Percentiles rank a stretch among this genome's conserved stretches.
Conservation (phyloP, 2,797 vertebrate species). For the Fratercula arctica region DNA sequence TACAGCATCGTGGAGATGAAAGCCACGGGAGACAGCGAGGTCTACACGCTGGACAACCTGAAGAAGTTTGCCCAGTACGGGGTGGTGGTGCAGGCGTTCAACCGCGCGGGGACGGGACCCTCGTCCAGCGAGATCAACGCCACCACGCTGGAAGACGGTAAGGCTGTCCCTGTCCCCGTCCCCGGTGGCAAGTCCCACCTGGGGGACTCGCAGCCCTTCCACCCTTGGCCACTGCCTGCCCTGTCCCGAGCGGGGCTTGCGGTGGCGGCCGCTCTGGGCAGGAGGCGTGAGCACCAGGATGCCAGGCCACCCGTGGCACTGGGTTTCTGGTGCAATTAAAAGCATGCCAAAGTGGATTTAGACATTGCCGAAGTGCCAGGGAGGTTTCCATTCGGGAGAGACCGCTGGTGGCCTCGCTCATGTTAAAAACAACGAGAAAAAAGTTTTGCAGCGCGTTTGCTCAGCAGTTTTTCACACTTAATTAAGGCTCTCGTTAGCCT, state of each 20-base stretch:
- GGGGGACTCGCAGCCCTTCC: not conserved
- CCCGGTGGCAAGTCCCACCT: rapidly evolving
- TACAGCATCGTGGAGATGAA: conserved; percentile 99
- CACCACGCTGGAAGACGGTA: conserved; percentile 95
- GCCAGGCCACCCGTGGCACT: rapidly evolving
- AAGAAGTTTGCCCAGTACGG: conserved; percentile 98
- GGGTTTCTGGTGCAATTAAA: rapidly evolving
- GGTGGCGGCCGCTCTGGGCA: not conserved
- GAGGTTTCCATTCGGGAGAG: not conserved
- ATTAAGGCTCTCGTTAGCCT: conserved; percentile 84
- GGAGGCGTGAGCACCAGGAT: rapidly evolving
- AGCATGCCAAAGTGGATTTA: not conserved
- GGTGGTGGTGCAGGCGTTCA: conserved; percentile 97
- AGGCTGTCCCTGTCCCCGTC: not conserved
- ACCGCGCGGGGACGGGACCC: conserved; percentile 93
- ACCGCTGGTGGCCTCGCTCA: not conserved
- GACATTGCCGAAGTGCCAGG: rapidly evolving
- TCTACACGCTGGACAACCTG: conserved; percentile 96
- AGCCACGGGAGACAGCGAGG: conserved; percentile 94
- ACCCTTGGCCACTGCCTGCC: not conserved
- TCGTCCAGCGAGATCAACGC: conserved; percentile 98
- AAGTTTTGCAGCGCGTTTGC: conserved; percentile 70
- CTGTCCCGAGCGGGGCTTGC: rapidly evolving
- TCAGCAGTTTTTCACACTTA: conserved; percentile 81
- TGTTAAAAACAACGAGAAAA: conserved; percentile 38